A percentile compares a stretch with the other conserved stretches of the same genome.
Conservation (phyloP, 2,113 vertebrate species). For the Rhipidura dahli region DNA sequence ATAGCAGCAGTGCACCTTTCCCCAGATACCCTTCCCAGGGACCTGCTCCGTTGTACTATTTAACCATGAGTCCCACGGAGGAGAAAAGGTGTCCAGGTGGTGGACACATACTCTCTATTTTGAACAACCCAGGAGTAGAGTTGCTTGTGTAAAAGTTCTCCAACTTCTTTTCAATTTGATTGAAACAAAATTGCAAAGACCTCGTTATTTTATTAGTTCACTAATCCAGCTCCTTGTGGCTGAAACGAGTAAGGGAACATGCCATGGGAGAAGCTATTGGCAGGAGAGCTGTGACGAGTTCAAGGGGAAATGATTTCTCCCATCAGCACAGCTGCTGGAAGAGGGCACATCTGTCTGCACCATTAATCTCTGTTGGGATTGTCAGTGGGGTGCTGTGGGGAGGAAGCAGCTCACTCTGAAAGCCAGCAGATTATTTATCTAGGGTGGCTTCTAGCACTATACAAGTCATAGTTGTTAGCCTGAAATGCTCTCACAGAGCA, state of each 20-base stretch:
- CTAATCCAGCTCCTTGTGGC: background rate
- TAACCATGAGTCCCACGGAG: background rate
- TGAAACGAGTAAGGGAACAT: background rate
- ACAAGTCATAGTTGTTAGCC: background rate
- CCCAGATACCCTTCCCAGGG: background rate
- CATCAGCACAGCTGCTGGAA: background rate
- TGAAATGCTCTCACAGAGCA: background rate
- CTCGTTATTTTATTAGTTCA: background rate
- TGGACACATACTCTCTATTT: background rate
- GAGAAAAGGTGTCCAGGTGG: background rate
- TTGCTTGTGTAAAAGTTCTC: background rate
- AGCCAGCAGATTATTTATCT: background rate
- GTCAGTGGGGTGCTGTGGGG: background rate
- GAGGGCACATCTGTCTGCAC: background rate
- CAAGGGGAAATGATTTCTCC: background rate
- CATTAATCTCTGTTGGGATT: background rate
- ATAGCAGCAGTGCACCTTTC: background rate
- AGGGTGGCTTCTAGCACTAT: background rate
- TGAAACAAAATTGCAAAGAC: background rate
- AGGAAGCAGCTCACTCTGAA: background rate
- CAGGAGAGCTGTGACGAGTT: background rate
- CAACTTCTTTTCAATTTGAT: background rate
- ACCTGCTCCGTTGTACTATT: background rate
- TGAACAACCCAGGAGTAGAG: background rate
- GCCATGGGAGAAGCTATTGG: background rate